Base-by-base conservation (phyloP, 2,113 vertebrate species). In the Syngnathus scovelli region DNA sequence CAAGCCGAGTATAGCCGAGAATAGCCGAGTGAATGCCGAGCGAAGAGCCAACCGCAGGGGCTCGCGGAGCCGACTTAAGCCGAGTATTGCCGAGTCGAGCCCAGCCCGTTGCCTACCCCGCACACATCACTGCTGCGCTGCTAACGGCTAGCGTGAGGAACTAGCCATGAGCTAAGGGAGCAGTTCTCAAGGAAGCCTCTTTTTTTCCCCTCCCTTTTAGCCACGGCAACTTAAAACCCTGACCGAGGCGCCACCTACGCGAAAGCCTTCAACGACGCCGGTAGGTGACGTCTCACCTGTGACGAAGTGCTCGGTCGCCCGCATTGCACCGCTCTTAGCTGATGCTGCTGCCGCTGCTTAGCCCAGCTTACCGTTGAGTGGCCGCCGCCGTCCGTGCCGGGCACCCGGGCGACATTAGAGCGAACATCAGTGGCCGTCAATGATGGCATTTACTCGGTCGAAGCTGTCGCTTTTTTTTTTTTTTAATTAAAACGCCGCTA, bases 91-190 rank as follows among this genome's bases (percentile, higher is more conserved):
- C 36, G 56, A 33, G 27, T 15, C 5, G 11, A 83, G 79, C 80
- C 82, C 27, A 80, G 78, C 85, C 85, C 79, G 66, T 76, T 77
- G 73, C 76, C 74, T 72, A 41, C 67, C 76, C 70, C 80, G 65
- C 68, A 58, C 79, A 46, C 61, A 62, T 62, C 60, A 13, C 60
- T 58, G 4, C 41, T 43, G 27, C 2, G 79, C 73, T 66, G 78
- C 77, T 75, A 70, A 72, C 77, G 65, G 16, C 76, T 52, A 6
- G 54, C 71, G 76, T 0, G 1, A 51, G 8, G 62, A 76, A 80
- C 78, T 85, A 89, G 75, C 81, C 88, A 88, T 88, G 88, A 89
- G 83, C 88, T 89, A 88, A 89, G 83, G 16, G 44, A 78, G 75
- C 3, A 72, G 74, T 76, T 73, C 78, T 71, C 75, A 41, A 56